phyloP scores from a whole-genome alignment of 1,140 invertebrate species.

The Centruroides vittatus region DNA sequence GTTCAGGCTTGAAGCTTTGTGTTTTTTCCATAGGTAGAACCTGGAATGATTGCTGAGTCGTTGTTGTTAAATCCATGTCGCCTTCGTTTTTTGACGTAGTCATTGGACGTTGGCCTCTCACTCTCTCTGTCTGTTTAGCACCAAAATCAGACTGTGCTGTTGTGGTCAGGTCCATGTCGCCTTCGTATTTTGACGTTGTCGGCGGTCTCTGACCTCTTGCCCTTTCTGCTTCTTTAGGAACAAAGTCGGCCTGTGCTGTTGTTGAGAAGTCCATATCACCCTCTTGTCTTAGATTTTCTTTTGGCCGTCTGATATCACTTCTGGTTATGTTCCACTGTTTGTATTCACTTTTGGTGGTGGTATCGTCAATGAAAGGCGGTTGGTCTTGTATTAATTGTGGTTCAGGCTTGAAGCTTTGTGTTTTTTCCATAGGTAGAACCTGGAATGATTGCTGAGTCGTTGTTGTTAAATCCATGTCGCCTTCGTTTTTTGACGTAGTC shows the following conservation, averaged over 20 bases:
- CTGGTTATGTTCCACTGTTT: slow-evolving; percentile 8
- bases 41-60: neutral
- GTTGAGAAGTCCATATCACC: slow-evolving; percentile 15
- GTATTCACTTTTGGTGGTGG: neutral
- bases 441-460: neutral
- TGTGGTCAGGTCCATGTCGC: slow-evolving; percentile 28
- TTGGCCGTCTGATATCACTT: slow-evolving; percentile 5
- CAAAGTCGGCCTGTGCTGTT: slow-evolving; percentile 8
- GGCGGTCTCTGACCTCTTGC: neutral
- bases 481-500: neutral
- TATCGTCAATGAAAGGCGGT: neutral
- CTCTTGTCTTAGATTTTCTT: slow-evolving; percentile 9
- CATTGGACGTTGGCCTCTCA: neutral
- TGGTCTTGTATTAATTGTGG: neutral
- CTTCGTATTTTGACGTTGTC: slow-evolving; percentile 17
- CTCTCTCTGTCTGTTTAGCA: neutral
- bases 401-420: neutral
- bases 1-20: neutral
- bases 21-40: neutral
- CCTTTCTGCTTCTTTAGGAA: neutral
- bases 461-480: neutral
- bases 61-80: neutral
- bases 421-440: neutral
- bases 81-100: neutral
- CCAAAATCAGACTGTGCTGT: slow-evolving; percentile 17